A percentile compares a stretch with the other conserved stretches of the same genome.
Evolutionary conservation across 2,797 vertebrate genomes (phyloP).

Genomic region (Cossypha niveicapilla): DNA sequence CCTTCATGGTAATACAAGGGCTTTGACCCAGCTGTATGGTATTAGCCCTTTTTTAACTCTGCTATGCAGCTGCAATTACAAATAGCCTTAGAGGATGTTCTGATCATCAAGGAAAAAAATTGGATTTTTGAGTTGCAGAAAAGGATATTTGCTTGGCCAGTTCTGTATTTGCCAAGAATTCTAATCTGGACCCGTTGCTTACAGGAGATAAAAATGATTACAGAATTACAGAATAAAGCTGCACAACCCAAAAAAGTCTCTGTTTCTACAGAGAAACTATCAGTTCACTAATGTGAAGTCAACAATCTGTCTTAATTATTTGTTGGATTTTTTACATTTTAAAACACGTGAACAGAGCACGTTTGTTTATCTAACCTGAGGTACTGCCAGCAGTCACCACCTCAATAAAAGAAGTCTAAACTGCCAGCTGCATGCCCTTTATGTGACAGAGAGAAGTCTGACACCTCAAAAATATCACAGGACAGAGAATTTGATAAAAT

Average conservation of each 20-base stretch:
- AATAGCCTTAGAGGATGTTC: neutral
- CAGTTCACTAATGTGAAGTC: neutral
- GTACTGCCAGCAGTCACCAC: neutral
- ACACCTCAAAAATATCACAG: neutral
- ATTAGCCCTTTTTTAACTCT: neutral
- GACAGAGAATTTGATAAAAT: neutral
- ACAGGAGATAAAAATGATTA: constrained; percentile 15
- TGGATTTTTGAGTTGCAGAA: neutral
- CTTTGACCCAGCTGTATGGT: neutral
- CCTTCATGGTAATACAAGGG: neutral
- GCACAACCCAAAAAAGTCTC: neutral
- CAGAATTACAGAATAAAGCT: constrained; percentile 25
- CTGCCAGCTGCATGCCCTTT: neutral
- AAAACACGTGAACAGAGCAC: neutral
- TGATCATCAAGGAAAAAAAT: neutral
- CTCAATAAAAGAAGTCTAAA: neutral
- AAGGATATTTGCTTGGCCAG: constrained; percentile 20
- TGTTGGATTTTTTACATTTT: neutral
- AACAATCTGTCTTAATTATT: neutral
- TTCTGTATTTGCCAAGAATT: neutral
- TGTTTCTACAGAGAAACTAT: constrained; percentile 22
- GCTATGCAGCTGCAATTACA: neutral
- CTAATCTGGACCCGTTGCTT: neutral
- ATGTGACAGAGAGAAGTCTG: neutral
- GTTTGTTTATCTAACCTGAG: neutral